Conservation (phyloP, 2,888 invertebrate species). For the Hyles lineata region DNA sequence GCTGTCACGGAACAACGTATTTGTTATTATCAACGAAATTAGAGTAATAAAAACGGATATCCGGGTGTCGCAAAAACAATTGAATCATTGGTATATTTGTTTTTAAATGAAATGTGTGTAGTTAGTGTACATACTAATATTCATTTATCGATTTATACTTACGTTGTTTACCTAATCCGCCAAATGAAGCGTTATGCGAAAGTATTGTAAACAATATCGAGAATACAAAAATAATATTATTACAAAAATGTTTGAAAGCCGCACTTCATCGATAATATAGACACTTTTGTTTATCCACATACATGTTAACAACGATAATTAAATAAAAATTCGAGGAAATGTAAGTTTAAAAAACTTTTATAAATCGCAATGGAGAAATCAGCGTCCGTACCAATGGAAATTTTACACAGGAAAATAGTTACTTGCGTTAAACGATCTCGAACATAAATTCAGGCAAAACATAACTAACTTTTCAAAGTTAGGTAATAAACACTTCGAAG, state of each 20-base stretch:
- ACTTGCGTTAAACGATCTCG: not conserved
- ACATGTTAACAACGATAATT: not conserved
- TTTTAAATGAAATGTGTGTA: not conserved
- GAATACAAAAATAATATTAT: not conserved
- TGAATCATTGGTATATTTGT: not conserved
- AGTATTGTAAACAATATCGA: not conserved
- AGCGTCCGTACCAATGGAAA: not conserved
- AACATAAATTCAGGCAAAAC: not conserved
- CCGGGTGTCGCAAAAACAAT: not conserved
- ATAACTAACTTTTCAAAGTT: constrained; percentile 5
- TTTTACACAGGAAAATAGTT: not conserved
- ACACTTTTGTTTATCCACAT: not conserved
- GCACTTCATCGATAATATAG: not conserved
- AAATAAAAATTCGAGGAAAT: too few relatives aligned
- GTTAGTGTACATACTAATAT: not conserved
- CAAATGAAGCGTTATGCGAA: not conserved
- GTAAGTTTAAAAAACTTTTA: not conserved
- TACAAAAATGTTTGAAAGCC: not conserved
- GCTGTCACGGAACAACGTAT: constrained; percentile 4
- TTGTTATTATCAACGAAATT: constrained; percentile 21
- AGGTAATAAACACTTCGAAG: constrained; percentile 18
- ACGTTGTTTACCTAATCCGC: constrained; percentile 10
- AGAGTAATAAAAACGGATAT: constrained; percentile 23
- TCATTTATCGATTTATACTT: not conserved
- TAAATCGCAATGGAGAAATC: not conserved